Evolutionary conservation across 2,888 invertebrate species (phyloP).

Genomic region (Lumbricus terrestris): DNA sequence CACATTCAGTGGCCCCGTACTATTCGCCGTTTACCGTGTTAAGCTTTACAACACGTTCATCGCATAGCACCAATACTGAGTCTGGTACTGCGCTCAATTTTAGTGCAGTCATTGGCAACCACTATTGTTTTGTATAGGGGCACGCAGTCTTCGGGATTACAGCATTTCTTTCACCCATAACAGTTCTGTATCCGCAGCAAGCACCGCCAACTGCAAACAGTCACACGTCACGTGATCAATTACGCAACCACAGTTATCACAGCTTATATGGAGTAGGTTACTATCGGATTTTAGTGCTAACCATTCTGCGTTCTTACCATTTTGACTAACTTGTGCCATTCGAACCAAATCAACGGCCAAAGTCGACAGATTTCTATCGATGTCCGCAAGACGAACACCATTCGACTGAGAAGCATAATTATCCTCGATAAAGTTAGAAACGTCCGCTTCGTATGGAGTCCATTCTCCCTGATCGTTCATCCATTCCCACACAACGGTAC

Average conservation of each 20-base stretch:
- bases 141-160: no score
- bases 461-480: background rate
- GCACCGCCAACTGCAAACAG: background rate
- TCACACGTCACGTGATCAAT: background rate
- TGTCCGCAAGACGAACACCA: background rate
- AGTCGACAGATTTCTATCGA: background rate
- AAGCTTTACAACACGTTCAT: no score
- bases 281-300: background rate
- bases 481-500: background rate
- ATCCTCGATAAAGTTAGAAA: constrained; percentile 10
- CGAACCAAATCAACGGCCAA: background rate
- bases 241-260: background rate
- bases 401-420: background rate
- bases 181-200: background rate
- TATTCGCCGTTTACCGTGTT: no score
- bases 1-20: no score
- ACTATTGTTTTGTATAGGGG: no score
- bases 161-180: background rate
- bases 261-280: background rate
- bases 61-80: no score
- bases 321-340: background rate
- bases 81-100: no score
- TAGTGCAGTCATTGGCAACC: no score
- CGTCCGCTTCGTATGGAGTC: background rate
- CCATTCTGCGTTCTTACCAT: background rate